Conservation (phyloP, 2,113 vertebrate species). For the Bubo scandiacus region DNA sequence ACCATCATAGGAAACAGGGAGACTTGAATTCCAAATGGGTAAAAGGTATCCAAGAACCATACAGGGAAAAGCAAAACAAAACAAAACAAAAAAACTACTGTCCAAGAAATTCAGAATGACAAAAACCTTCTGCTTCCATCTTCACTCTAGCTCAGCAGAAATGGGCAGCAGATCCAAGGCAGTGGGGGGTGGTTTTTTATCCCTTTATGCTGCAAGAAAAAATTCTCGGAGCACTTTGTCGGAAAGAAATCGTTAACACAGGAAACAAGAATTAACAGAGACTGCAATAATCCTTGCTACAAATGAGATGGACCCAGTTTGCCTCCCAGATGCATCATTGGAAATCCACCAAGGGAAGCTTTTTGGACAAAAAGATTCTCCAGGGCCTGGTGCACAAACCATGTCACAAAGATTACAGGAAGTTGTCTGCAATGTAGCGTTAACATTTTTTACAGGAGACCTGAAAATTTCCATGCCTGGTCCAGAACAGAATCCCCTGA, state of each 20-base stretch:
- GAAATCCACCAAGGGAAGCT: conserved; percentile 16
- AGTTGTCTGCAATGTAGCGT: neutral
- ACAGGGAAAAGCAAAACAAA: neutral
- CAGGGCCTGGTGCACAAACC: neutral
- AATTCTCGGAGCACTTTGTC: neutral
- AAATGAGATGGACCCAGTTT: neutral
- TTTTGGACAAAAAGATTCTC: conserved; percentile 13
- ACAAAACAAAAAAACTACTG: neutral
- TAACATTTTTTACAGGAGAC: conserved; percentile 19
- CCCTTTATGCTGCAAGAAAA: neutral
- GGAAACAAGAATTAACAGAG: conserved; percentile 32
- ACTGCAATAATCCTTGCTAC: neutral
- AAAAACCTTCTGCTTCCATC: conserved; percentile 17
- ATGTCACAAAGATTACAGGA: conserved; percentile 23
- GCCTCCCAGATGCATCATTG: neutral
- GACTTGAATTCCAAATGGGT: conserved; percentile 47
- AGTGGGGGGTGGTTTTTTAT: neutral
- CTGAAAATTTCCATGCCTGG: conserved; percentile 21
- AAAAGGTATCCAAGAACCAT: conserved; percentile 35
- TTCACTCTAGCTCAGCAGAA: neutral
- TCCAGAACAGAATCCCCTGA: conserved; percentile 24
- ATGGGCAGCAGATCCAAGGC: neutral
- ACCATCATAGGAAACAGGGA: neutral
- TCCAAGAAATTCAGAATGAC: conserved; percentile 28
- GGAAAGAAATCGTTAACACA: conserved; percentile 32